Conservation (phyloP, 2,113 vertebrate species). For the Probosciger aterrimus region DNA sequence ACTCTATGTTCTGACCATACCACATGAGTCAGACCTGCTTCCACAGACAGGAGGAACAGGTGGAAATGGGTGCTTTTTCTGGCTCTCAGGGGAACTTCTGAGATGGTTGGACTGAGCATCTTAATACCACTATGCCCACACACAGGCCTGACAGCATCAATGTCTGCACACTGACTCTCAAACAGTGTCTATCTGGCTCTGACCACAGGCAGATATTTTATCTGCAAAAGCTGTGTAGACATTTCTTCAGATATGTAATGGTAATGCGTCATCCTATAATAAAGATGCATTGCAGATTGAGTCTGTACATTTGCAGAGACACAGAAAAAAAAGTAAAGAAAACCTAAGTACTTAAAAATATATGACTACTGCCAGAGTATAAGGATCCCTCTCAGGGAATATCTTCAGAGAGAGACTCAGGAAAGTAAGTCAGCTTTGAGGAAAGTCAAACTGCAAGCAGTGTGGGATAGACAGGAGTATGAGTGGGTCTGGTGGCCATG, state of each 20-base stretch:
- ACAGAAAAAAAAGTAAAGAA: not conserved
- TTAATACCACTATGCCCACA: not conserved
- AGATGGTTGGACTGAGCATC: not conserved
- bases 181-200: not conserved
- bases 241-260: not conserved
- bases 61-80: not conserved
- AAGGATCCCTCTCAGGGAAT: not conserved
- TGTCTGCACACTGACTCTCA: rapidly evolving
- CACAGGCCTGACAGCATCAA: not conserved
- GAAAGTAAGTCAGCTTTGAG: not conserved
- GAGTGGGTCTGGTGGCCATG: not conserved
- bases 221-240: not conserved
- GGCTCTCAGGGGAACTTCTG: not conserved
- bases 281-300: not conserved
- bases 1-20: not conserved
- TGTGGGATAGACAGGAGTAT: not conserved
- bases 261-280: not conserved
- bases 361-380: not conserved
- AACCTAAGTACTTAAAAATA: not conserved
- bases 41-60: not conserved
- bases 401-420: not conserved
- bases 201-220: not conserved
- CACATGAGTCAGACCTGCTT: not conserved
- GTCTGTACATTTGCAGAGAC: not conserved
- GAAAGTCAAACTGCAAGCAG: not conserved